Base-by-base conservation (phyloP, 35 echinoderm and acorn worm genomes). In the Lytechinus pictus region DNA sequence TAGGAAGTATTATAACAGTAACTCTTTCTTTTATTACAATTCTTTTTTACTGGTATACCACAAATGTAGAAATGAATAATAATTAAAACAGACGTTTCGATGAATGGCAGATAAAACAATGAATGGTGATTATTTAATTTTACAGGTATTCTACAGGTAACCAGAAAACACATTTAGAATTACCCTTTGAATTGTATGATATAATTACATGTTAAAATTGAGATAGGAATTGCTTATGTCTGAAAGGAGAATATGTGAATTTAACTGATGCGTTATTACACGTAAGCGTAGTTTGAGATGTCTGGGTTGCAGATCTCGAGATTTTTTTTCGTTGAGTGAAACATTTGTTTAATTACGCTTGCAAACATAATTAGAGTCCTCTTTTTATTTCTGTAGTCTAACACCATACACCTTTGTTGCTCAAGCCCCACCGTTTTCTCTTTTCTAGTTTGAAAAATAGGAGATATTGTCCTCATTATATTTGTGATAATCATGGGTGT, bases 281-380 rank as follows among this genome's bases (percentile, higher is more conserved):
- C 16, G 61, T 19, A 71, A 19, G 66, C 66, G 21, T 16, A 79
- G 19, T 79, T 79, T 79, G 66, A 79, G 66, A 79, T 79, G 66
- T 79, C 66, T 79, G 66, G 66, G 4, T 24, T 16, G 66, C 19
- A 90, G 88, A 9, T 28, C 33, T 52, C 88, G 52, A 52, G 88
- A 54, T 90, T 52, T 52, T 90, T 27, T 13, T 27, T 9, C 88
- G 88, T 52, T 54, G 88, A 90, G 28, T 90, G 88, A 90, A 90
- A 52, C 88, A 90, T 90, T 90, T 90, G 88, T 90, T 90, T 90
- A 90, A 90, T 90, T 90, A 90, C 88, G 88, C 8, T 90, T 90
- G 88, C 88, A 3, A 90, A 90, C 88, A 90, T 90, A 51, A 90
- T 90, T 90, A 90, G 44, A 90, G 29, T 90, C 52, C 52, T 90